phyloP scores from a whole-genome alignment of 2,888 invertebrate genomes.

The Agrochola lychnidis region DNA sequence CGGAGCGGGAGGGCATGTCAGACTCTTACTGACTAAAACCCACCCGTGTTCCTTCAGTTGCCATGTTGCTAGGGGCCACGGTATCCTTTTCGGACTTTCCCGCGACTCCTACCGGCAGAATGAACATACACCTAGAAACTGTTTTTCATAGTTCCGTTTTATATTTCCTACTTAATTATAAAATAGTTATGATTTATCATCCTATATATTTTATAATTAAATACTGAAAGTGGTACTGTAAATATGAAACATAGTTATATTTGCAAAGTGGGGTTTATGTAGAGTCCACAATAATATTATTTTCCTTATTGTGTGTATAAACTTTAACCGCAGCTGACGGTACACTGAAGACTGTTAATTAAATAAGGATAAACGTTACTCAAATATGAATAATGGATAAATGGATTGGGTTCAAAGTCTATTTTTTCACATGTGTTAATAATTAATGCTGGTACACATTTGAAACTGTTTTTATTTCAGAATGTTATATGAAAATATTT shows the following conservation, averaged over 20 bases:
- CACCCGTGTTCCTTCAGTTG: no score
- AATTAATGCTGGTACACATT: background rate
- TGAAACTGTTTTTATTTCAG: background rate
- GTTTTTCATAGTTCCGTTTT: background rate
- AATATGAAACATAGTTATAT: conserved; percentile 8
- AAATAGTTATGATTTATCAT: background rate
- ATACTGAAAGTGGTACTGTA: background rate
- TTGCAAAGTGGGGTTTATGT: background rate
- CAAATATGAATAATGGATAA: background rate
- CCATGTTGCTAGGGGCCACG: no score
- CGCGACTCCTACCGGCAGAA: no score
- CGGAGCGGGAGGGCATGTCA: no score
- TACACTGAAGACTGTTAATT: conserved; percentile 3
- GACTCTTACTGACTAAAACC: no score
- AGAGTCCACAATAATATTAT: conserved; percentile 6
- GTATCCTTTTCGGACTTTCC: no score
- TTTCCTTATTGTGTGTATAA: conserved; percentile 30
- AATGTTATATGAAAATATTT: background rate
- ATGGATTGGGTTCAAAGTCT: background rate
- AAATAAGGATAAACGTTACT: conserved; percentile 18
- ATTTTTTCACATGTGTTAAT: background rate
- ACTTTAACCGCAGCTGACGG: background rate
- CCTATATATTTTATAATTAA: background rate
- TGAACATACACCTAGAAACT: background rate
- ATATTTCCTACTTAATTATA: conserved; percentile 1